Evolutionary conservation across 1,140 invertebrate species (phyloP).

Genomic region (Probaryconus sp.): DNA sequence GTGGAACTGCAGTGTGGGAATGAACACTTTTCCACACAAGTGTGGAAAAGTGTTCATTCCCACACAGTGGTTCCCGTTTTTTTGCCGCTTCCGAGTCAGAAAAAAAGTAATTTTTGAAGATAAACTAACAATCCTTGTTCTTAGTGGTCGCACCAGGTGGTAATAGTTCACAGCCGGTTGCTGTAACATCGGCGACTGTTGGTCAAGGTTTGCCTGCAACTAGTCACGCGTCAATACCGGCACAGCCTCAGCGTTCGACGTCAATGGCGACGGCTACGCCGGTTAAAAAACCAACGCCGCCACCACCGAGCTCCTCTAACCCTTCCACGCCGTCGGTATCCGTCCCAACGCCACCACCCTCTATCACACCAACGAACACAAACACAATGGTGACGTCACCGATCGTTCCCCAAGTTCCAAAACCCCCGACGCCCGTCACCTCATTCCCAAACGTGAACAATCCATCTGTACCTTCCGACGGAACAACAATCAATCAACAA

Average conservation of each 20-base stretch:
- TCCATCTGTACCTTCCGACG: constrained; percentile 61
- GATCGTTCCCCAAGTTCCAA: constrained; percentile 68
- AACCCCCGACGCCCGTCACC: constrained; percentile 68
- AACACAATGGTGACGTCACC: constrained; percentile 70
- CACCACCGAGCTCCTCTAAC: constrained; percentile 61
- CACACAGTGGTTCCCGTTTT: too few relatives aligned
- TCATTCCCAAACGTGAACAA: constrained; percentile 71
- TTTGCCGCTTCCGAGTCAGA: too few relatives aligned
- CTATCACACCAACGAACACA: constrained; percentile 72
- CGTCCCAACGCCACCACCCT: constrained; percentile 73
- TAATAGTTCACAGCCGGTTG: constrained; percentile 63
- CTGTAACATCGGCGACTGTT: constrained; percentile 63
- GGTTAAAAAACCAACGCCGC: constrained; percentile 71
- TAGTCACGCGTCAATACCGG: constrained; percentile 76
- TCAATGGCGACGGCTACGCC: constrained; percentile 75
- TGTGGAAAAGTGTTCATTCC: too few relatives aligned
- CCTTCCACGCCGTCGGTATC: constrained; percentile 66
- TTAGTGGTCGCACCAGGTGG: constrained; percentile 61
- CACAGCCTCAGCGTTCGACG: constrained; percentile 75
- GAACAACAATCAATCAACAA: constrained; percentile 63
- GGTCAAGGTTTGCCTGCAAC: constrained; percentile 70
- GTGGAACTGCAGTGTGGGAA: too few relatives aligned
- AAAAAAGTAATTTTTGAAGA: not conserved
- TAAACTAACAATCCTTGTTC: constrained; percentile 36
- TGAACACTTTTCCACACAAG: too few relatives aligned